A percentile compares a stretch with the other conserved stretches of the same genome.
Evolutionary conservation across 2,797 vertebrate species (phyloP).

Genomic region (Alcedo quadribrachys): DNA sequence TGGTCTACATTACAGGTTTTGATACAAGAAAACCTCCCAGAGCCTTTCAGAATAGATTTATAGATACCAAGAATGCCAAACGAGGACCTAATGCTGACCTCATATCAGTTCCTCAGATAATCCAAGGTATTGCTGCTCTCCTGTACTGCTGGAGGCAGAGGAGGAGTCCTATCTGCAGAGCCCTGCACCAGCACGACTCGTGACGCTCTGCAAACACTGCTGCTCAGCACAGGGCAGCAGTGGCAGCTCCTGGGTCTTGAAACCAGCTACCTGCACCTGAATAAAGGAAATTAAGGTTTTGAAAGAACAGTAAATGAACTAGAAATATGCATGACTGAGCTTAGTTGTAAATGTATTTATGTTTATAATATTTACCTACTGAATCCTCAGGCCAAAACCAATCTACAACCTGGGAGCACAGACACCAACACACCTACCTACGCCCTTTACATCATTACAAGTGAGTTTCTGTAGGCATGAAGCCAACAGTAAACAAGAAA

Average conservation of each 20-base stretch:
- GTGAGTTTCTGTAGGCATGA: slow-evolving; percentile 23
- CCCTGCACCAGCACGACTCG: rapidly evolving
- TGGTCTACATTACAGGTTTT: background rate
- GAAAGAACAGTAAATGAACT: background rate
- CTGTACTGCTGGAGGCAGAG: background rate
- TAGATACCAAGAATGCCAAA: background rate
- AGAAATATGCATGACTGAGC: background rate
- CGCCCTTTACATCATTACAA: background rate
- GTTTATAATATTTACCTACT: slow-evolving; percentile 8
- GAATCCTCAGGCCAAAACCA: slow-evolving; percentile 19
- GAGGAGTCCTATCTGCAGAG: background rate
- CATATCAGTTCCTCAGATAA: background rate
- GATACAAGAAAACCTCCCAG: background rate
- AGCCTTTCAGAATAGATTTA: background rate
- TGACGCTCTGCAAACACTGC: background rate
- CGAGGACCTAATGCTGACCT: background rate
- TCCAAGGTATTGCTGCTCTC: background rate
- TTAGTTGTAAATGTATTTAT: slow-evolving; percentile 17
- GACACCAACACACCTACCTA: slow-evolving; percentile 21
- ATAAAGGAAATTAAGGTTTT: background rate
- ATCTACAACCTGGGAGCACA: slow-evolving; percentile 14
- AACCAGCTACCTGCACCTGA: background rate
- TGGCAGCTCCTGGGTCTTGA: background rate
- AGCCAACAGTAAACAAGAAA: slow-evolving; percentile 11
- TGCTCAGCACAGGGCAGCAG: background rate